phyloP scores from a whole-genome alignment of 1,140 invertebrate genomes.

The Thaumatotibia leucotreta region DNA sequence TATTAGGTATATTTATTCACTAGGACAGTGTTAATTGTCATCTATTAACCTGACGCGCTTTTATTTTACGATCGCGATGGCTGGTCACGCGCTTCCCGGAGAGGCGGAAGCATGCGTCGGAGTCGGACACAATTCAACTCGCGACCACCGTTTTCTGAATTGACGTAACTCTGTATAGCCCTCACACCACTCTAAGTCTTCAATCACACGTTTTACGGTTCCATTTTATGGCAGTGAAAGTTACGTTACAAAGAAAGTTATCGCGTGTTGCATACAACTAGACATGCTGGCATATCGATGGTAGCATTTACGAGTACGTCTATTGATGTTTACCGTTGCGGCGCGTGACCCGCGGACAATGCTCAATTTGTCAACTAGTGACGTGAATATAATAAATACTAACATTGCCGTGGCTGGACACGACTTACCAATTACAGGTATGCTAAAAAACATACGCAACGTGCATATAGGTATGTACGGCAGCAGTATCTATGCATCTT shows the following conservation, averaged over 20 bases:
- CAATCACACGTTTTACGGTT: neutral
- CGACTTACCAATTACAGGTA: neutral
- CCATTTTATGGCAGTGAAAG: slow-evolving; percentile 32
- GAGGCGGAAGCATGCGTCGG: slow-evolving; percentile 31
- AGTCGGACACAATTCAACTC: slow-evolving; percentile 43
- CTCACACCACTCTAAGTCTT: slow-evolving; percentile 15
- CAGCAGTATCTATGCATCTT: neutral
- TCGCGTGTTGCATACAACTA: slow-evolving; percentile 24
- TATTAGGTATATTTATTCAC: too few species aligned
- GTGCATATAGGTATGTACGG: neutral
- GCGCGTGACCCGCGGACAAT: slow-evolving; percentile 46
- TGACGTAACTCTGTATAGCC: slow-evolving; percentile 17
- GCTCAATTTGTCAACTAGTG: slow-evolving; percentile 27
- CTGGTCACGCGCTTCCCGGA: slow-evolving; percentile 30
- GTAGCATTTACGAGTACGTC: slow-evolving; percentile 32
- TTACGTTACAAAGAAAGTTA: slow-evolving; percentile 39
- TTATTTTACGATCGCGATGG: slow-evolving; percentile 35
- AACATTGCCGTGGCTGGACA: slow-evolving; percentile 21
- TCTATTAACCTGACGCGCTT: slow-evolving; percentile 21
- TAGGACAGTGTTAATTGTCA: neutral
- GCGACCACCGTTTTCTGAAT: slow-evolving; percentile 25
- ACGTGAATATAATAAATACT: slow-evolving; percentile 31
- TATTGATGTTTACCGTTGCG: slow-evolving; percentile 37
- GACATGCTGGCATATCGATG: slow-evolving; percentile 17
- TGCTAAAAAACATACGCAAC: too few species aligned